Conservation (phyloP, 2,797 vertebrate genomes). For the Cygnus olor region DNA sequence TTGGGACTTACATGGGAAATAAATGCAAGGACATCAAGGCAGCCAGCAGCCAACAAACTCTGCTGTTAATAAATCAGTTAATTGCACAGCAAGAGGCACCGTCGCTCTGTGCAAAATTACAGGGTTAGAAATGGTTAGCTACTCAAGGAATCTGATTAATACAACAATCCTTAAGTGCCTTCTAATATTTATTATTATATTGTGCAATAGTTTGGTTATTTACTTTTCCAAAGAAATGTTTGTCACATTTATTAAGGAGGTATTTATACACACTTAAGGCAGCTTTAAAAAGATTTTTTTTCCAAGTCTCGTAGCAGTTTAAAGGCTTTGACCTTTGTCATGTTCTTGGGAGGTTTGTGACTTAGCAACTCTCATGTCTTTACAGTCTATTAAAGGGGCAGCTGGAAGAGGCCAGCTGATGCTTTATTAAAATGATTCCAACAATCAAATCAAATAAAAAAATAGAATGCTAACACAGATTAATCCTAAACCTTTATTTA, state of each 20-base stretch:
- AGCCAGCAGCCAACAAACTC: slow-evolving; percentile 36
- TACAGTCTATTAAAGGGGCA: slow-evolving; percentile 7
- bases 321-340: slow-evolving; percentile 49
- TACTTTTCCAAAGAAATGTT: slow-evolving; percentile 61
- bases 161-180: slow-evolving; percentile 59
- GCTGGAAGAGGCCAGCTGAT: not conserved
- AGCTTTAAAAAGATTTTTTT: slow-evolving; percentile 57
- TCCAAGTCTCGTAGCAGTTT: slow-evolving; percentile 57
- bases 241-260: slow-evolving; percentile 65
- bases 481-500: slow-evolving; percentile 1
- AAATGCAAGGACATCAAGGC: not conserved
- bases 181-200: slow-evolving; percentile 66
- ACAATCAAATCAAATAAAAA: not conserved
- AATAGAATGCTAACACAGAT: not conserved
- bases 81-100: slow-evolving; percentile 61
- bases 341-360: slow-evolving; percentile 40
- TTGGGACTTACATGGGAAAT: not conserved
- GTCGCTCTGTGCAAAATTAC: slow-evolving; percentile 58
- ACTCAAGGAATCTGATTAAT: slow-evolving; percentile 67
- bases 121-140: slow-evolving; percentile 56
- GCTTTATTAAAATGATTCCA: not conserved
- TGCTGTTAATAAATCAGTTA: slow-evolving; percentile 63
- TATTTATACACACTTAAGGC: slow-evolving; percentile 54
- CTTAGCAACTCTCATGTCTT: not conserved
- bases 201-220: slow-evolving; percentile 61